Evolutionary conservation across 2,888 invertebrate genomes (phyloP).

Genomic region (Phortica okadai): DNA sequence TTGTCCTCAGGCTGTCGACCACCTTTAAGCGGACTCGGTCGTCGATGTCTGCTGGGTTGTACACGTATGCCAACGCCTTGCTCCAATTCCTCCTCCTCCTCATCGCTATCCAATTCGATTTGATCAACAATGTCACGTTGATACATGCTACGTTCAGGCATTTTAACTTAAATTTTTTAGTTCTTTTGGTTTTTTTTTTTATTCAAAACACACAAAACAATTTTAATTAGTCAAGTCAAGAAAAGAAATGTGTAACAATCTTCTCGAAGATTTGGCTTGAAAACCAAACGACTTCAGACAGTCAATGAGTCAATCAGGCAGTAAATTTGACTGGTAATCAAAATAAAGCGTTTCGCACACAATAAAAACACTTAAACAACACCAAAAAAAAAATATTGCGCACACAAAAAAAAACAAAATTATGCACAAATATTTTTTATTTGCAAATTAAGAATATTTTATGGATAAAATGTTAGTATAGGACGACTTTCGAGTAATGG

Average conservation of each 20-base stretch:
- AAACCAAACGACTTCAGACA: too few relatives aligned
- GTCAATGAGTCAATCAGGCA: too few relatives aligned
- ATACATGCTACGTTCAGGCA: slow-evolving; percentile 67
- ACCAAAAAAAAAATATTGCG: slow-evolving; percentile 11
- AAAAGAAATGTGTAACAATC: too few relatives aligned
- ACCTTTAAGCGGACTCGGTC: slow-evolving; percentile 44
- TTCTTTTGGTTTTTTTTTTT: background rate
- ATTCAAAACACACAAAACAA: background rate
- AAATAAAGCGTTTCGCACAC: too few relatives aligned
- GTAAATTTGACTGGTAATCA: too few relatives aligned
- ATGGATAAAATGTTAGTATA: background rate
- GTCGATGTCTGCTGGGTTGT: slow-evolving; percentile 53
- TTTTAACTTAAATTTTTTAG: slow-evolving; percentile 35
- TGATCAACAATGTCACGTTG: slow-evolving; percentile 65
- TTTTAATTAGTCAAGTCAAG: slow-evolving; percentile 5
- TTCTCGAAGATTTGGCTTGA: too few relatives aligned
- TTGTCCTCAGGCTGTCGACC: slow-evolving; percentile 23
- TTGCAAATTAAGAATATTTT: too few relatives aligned
- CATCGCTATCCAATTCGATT: slow-evolving; percentile 73
- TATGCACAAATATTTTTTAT: background rate
- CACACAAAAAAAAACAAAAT: background rate
- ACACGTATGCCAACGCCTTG: slow-evolving; percentile 69
- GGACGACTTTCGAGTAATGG: slow-evolving; percentile 13
- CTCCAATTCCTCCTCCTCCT: slow-evolving; percentile 70
- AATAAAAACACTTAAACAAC: too few relatives aligned